Conservation (phyloP, 2,888 invertebrate species). For the Drosophila robusta region DNA sequence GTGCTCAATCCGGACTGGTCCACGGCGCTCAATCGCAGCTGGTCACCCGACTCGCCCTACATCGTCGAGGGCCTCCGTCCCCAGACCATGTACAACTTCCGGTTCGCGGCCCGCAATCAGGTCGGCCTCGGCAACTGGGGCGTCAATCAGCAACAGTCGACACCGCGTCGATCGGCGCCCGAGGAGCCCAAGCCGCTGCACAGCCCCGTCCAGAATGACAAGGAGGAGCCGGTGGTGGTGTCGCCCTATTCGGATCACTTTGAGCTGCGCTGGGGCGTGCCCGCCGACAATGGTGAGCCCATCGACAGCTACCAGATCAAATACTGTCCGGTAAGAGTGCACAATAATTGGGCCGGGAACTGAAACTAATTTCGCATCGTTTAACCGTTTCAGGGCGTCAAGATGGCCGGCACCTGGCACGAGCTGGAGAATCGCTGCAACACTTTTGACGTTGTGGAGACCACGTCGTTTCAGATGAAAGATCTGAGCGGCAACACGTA, state of each 20-base stretch:
- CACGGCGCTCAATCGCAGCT: conserved; percentile 89
- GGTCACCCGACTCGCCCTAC: conserved; percentile 93
- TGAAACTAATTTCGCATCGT: neutral
- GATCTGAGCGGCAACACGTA: conserved; percentile 91
- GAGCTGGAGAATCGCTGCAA: conserved; percentile 87
- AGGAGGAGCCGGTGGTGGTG: conserved; percentile 86
- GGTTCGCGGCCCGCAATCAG: conserved; percentile 93
- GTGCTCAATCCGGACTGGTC: conserved; percentile 89
- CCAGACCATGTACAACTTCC: conserved; percentile 91
- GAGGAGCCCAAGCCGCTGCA: conserved; percentile 89
- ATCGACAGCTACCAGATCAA: conserved; percentile 93
- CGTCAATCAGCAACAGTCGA: conserved; percentile 88
- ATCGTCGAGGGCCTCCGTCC: conserved; percentile 92
- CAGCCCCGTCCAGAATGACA: conserved; percentile 85
- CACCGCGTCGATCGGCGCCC: conserved; percentile 92
- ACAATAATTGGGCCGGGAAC: neutral
- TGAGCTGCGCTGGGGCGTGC: conserved; percentile 93
- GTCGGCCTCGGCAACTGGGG: conserved; percentile 93
- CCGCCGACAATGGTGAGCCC: conserved; percentile 95
- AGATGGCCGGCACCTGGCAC: conserved; percentile 89
- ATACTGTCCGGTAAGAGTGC: conserved; percentile 90
- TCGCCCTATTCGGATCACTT: conserved; percentile 91
- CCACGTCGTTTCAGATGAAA: conserved; percentile 89
- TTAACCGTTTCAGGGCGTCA: conserved; percentile 87
- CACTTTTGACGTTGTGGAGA: conserved; percentile 87